Evolutionary conservation across 1,140 invertebrate genomes (phyloP).

Genomic region (Thaumetopoea pityocampa): DNA sequence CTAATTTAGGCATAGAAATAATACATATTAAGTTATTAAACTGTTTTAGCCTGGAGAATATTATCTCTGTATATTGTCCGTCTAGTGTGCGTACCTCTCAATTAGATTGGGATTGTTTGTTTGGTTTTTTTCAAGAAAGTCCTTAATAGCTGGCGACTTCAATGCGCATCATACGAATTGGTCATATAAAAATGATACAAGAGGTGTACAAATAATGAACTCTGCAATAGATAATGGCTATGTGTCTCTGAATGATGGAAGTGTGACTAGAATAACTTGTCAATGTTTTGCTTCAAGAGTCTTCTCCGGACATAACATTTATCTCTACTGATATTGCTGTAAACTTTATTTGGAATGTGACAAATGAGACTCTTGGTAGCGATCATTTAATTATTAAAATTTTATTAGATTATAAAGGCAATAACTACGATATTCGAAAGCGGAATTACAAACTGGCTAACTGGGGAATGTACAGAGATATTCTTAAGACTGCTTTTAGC

Average conservation of each 20-base stretch:
- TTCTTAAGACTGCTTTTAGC: slow-evolving; percentile 4
- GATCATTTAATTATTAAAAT: slow-evolving; percentile 14
- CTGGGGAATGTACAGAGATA: slow-evolving; percentile 14
- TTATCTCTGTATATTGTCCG: slow-evolving; percentile 19
- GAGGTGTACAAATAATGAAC: slow-evolving; percentile 8
- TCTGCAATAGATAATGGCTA: slow-evolving; percentile 5
- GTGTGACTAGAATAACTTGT: slow-evolving; percentile 6
- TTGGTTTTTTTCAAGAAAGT: neutral
- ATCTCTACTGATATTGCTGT: slow-evolving; percentile 4
- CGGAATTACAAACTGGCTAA: slow-evolving; percentile 25
- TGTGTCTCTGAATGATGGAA: slow-evolving; percentile 8
- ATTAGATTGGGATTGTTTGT: slow-evolving; percentile 1
- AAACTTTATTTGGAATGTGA: slow-evolving; percentile 9
- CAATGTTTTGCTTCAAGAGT: slow-evolving; percentile 2
- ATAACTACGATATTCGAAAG: slow-evolving; percentile 10
- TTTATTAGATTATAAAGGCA: neutral
- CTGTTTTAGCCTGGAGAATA: slow-evolving; percentile 9
- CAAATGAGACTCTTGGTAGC: slow-evolving; percentile 10
- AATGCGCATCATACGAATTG: slow-evolving; percentile 10
- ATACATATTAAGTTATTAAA: slow-evolving; percentile 11
- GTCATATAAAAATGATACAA: slow-evolving; percentile 9
- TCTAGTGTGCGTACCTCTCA: neutral
- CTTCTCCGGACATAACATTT: slow-evolving; percentile 9
- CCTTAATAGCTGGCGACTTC: slow-evolving; percentile 8
- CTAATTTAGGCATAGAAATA: slow-evolving; percentile 4